Evolutionary conservation across 35 echinoderm and acorn worm genomes (phyloP), one percentile per base, ranked within the genome.

Genomic region (Chiridota heheva): DNA sequence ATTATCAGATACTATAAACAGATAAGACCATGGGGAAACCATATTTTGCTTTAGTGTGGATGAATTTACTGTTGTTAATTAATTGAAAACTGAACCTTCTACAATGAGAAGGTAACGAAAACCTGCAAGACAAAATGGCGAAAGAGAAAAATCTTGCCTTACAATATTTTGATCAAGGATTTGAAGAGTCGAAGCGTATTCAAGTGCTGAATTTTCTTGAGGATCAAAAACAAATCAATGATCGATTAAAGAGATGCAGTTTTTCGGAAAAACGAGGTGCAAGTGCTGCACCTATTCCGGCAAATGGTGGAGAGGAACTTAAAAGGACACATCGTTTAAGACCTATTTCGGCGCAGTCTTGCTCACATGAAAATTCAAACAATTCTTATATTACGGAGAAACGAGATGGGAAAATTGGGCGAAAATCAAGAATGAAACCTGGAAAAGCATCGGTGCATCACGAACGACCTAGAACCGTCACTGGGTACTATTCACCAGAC

Each of bases 131-230:
- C n/a, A n/a, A n/a, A n/a, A n/a, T n/a, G n/a, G n/a, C n/a, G n/a
- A n/a, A n/a, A n/a, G n/a, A n/a, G n/a, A n/a, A n/a, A n/a, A n/a
- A n/a, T n/a, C n/a, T n/a, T n/a, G 70, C 70, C 34, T 74, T 74
- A 32, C 47, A 51, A 44, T 45, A 7, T 51, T 47, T 74, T 7
- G 70, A 46, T 32, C 24, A 74, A 74, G 70, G 30, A 2, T 74
- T 51, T 46, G 56, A 32, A 33, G 70, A 74, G 44, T 74, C 70
- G 26, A 74, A 74, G 56, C 29, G 37, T 2, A 74, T 51, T 27
- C 70, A 74, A 33, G 7, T 74, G 37, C 43, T 45, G 56, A 30
- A 42, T 33, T 74, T 74, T 74, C 36, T 74, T 42, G 70, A 74
- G 24, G 70, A 74, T 33, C 70, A 74, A 51, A 74, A 44, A 31